Conservation (phyloP, 1,140 invertebrate species). For the Coelopa frigida region DNA sequence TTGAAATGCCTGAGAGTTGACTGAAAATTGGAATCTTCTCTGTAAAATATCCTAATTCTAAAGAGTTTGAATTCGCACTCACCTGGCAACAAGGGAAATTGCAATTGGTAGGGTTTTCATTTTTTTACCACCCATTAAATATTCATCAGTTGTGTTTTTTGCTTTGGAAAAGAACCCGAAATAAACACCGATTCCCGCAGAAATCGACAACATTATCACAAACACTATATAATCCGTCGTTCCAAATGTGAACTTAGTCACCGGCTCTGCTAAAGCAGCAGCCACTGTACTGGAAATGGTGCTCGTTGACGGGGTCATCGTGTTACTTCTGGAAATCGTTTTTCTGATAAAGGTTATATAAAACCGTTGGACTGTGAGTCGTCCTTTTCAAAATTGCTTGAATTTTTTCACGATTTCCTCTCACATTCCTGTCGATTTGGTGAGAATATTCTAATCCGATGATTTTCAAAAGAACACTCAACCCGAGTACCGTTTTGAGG, state of each 20-base stretch:
- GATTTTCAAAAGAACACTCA: no score
- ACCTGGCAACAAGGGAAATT: slow-evolving; percentile 59
- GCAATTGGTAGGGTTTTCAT: slow-evolving; percentile 59
- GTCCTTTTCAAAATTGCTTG: no score
- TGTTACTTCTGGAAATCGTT: no score
- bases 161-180: slow-evolving; percentile 50
- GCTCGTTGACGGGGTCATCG: no score
- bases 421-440: no score
- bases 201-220: slow-evolving; percentile 52
- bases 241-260: slow-evolving; percentile 37
- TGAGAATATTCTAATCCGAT: no score
- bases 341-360: no score
- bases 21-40: slow-evolving; percentile 41
- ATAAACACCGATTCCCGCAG: slow-evolving; percentile 58
- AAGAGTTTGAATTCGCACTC: slow-evolving; percentile 1
- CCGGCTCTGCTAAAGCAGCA: not conserved
- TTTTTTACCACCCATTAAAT: slow-evolving; percentile 55
- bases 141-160: slow-evolving; percentile 48
- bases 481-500: no score
- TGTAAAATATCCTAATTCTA: not conserved
- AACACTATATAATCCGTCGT: slow-evolving; percentile 55
- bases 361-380: no score
- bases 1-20: slow-evolving; percentile 72
- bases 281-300: not conserved
- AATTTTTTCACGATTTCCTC: no score